Base-by-base conservation (phyloP, 2,113 vertebrate genomes). In the Pelecanoides urinatrix region DNA sequence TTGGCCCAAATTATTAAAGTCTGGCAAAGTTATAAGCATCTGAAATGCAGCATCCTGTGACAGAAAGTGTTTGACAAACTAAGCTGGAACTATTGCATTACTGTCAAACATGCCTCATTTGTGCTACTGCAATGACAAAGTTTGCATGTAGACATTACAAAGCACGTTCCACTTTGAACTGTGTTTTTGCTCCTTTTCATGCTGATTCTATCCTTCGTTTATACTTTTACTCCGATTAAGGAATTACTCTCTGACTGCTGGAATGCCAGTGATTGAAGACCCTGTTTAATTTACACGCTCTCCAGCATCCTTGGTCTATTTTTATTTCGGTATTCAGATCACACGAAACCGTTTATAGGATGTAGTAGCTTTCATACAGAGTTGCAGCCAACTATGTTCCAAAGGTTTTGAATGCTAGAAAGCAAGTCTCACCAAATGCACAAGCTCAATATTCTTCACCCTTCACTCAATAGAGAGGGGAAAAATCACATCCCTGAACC, bases 321-420 rank as follows among this genome's bases (percentile, higher is more conserved):
- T 95, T 88, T 88, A 71, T 87, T 88, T 95, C 55, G 53, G 55
- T 47, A 65, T 92, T 94, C 72, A 63, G 47, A 84, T 89, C 56
- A 89, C 86, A 65, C 44, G 49, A 72, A 86, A 47, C 47, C 75
- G 63, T 80, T 80, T 83, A 14, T 45, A 86, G 55, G 42, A n/a
- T 0, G 0, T 30, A 53, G 45, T 59, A 63, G 42, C 56, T 94
- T 93, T 94, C 83, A 91, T 21, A 81, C 2, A 42, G 79, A 89
- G 73, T 79, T 92, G 49, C 32, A 78, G 73, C 34, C 76, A 92
- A 32, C 68, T 85, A 2, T 91, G 85, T 87, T 92, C 88, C 83
- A 42, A 62, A 89, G 70, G 45, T 68, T 95, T 89, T 70, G 49
- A 85, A 42, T 95, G 65, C 73, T 85, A 20, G 19, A 91, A 86